A percentile compares a stretch with the other conserved stretches of the same genome.
Evolutionary conservation across 2,888 invertebrate species (phyloP).

Genomic region (Agrotis clavis): DNA sequence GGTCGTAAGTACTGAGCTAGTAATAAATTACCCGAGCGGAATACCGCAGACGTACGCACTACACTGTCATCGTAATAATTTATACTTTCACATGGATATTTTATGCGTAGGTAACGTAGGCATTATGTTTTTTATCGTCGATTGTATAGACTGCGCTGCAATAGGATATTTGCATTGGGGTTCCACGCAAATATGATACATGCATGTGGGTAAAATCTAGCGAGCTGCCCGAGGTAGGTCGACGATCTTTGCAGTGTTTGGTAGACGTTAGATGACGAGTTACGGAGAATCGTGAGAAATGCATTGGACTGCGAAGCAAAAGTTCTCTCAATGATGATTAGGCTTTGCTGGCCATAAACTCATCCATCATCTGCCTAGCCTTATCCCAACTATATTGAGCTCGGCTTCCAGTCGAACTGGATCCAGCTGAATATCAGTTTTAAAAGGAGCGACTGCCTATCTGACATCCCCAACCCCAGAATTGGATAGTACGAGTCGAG

Average conservation of each 20-base stretch:
- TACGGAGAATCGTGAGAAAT: neutral
- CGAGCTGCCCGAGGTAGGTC: neutral
- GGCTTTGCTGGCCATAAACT: too few relatives aligned
- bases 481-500: too few relatives aligned
- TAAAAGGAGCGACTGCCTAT: too few relatives aligned
- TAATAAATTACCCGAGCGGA: slow-evolving; percentile 64
- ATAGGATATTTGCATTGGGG: neutral
- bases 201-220: neutral
- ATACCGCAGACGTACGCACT: slow-evolving; percentile 52
- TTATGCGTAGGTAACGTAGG: slow-evolving; percentile 2
- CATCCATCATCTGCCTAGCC: too few relatives aligned
- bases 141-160: neutral
- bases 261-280: too few relatives aligned
- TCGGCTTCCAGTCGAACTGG: too few relatives aligned
- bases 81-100: slow-evolving; percentile 47
- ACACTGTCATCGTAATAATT: slow-evolving; percentile 61
- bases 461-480: too few relatives aligned
- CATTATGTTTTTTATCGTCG: slow-evolving; percentile 4
- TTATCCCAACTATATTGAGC: too few relatives aligned
- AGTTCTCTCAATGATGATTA: neutral
- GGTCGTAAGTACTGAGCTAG: slow-evolving; percentile 52
- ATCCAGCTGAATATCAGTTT: too few relatives aligned
- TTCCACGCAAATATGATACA: neutral
- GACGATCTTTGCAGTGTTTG: neutral
- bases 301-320: neutral